Percentiles rank a stretch among this genome's conserved stretches.
phyloP scores from a whole-genome alignment of 2,797 vertebrate species.

The Triplophysa bombifrons region DNA sequence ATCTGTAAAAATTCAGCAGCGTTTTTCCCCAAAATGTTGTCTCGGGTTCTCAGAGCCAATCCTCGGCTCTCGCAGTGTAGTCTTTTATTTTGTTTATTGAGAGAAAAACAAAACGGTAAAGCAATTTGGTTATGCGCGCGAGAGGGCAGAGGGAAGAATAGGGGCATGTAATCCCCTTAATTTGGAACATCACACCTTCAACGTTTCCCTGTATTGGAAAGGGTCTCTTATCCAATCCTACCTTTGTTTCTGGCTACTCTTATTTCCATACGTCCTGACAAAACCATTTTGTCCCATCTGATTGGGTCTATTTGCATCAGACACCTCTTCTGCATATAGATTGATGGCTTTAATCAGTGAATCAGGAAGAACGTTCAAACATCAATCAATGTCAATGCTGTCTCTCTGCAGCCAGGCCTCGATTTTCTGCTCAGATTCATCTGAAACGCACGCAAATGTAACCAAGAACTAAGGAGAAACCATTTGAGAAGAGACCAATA shows the following conservation, averaged over 20 bases:
- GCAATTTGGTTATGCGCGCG: conserved; percentile 65
- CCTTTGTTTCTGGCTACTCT: conserved; percentile 67
- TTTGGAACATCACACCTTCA: conserved; percentile 74
- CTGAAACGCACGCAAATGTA: conserved; percentile 60
- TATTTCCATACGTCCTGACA: conserved; percentile 88
- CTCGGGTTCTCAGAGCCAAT: conserved; percentile 4
- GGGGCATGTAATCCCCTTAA: conserved; percentile 77
- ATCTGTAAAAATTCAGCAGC: not conserved
- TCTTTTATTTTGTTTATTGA: conserved; percentile 60
- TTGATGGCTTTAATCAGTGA: conserved; percentile 99
- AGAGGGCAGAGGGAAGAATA: conserved; percentile 65
- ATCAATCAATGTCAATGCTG: conserved; percentile 91
- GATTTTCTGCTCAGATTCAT: conserved; percentile 80
- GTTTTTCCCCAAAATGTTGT: not conserved
- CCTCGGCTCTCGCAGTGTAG: not conserved
- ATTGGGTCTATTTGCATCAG: conserved; percentile 93
- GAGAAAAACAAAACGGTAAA: conserved; percentile 68
- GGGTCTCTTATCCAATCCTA: conserved; percentile 55
- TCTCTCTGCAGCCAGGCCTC: conserved; percentile 73
- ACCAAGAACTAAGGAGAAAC: conserved; percentile 59
- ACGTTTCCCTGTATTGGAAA: conserved; percentile 57
- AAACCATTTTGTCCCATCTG: conserved; percentile 89
- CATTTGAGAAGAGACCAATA: conserved; percentile 57
- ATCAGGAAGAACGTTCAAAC: conserved; percentile 91
- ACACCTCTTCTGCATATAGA: conserved; percentile 96